phyloP scores from a whole-genome alignment of 2,113 vertebrate species.

The Acinonyx jubatus region DNA sequence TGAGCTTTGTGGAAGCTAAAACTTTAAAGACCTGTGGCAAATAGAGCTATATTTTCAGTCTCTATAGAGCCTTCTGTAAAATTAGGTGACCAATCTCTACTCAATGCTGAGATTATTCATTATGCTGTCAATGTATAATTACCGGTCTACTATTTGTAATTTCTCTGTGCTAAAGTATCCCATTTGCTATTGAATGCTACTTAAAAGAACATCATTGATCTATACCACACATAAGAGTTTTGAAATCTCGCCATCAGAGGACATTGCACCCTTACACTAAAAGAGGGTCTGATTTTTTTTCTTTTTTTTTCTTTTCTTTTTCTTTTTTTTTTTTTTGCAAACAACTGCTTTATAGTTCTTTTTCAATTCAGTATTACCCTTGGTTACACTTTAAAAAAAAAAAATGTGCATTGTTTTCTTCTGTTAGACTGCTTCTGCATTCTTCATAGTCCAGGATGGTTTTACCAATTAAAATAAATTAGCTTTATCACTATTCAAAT shows the following conservation, averaged over 20 bases:
- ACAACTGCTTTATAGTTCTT: constrained; percentile 44
- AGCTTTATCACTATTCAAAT: constrained; percentile 3
- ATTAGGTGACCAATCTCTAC: constrained; percentile 31
- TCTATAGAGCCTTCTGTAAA: constrained; percentile 45
- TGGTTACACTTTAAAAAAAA: not conserved
- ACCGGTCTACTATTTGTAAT: constrained; percentile 56
- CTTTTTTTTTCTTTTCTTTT: too few relatives aligned
- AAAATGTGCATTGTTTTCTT: not conserved
- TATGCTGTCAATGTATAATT: constrained; percentile 64
- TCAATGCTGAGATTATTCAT: constrained; percentile 55
- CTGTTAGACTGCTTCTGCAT: constrained; percentile 33
- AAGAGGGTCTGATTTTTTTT: not conserved
- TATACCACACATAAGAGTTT: constrained; percentile 12
- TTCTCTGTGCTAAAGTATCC: constrained; percentile 53
- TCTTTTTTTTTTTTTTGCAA: not conserved
- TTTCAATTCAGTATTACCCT: constrained; percentile 38
- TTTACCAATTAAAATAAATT: constrained; percentile 57
- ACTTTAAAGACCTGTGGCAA: constrained; percentile 45
- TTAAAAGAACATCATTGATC: constrained; percentile 72
- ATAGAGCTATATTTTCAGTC: constrained; percentile 49
- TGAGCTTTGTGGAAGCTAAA: constrained; percentile 52
- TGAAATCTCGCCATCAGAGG: constrained; percentile 50
- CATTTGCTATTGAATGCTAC: constrained; percentile 59
- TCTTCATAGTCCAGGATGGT: not conserved
- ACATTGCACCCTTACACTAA: constrained; percentile 27